Conservation (phyloP, 2,113 vertebrate species). For the Eubucco bourcierii region DNA sequence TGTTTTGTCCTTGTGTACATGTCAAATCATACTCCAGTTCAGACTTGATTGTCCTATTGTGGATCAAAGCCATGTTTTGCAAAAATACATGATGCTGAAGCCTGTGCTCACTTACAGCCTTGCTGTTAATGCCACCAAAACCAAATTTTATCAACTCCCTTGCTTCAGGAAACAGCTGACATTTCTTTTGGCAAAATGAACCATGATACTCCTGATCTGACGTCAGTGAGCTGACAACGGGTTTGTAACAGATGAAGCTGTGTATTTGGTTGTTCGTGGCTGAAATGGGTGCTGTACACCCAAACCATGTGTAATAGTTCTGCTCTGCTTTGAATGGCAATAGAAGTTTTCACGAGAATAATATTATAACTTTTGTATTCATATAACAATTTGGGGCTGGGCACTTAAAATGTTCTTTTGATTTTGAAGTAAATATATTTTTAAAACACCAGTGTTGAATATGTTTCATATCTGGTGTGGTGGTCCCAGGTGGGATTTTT, state of each 20-base stretch:
- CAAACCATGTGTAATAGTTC: background rate
- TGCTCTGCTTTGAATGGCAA: background rate
- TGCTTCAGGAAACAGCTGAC: slow-evolving; percentile 49
- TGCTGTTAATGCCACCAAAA: slow-evolving; percentile 44
- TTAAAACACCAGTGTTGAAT: background rate
- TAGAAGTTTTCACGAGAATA: background rate
- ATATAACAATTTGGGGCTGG: background rate
- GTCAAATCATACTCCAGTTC: slow-evolving; percentile 61
- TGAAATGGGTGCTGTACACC: background rate
- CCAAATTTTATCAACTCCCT: slow-evolving; percentile 29
- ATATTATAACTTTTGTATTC: background rate
- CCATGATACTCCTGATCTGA: slow-evolving; percentile 37
- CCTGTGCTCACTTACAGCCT: slow-evolving; percentile 58
- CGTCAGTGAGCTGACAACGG: slow-evolving; percentile 1
- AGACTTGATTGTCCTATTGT: slow-evolving; percentile 66
- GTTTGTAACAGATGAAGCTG: slow-evolving; percentile 35
- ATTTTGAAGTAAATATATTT: background rate
- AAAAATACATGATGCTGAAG: background rate
- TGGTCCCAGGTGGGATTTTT: background rate
- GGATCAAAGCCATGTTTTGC: slow-evolving; percentile 45
- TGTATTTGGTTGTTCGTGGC: background rate
- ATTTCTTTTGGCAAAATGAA: slow-evolving; percentile 48
- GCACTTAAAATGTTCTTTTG: background rate
- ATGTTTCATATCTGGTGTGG: background rate
- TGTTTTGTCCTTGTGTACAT: slow-evolving; percentile 62